A percentile compares a stretch with the other conserved stretches of the same genome.
phyloP scores from a whole-genome alignment of 2,113 vertebrate species.

The Passer domesticus region DNA sequence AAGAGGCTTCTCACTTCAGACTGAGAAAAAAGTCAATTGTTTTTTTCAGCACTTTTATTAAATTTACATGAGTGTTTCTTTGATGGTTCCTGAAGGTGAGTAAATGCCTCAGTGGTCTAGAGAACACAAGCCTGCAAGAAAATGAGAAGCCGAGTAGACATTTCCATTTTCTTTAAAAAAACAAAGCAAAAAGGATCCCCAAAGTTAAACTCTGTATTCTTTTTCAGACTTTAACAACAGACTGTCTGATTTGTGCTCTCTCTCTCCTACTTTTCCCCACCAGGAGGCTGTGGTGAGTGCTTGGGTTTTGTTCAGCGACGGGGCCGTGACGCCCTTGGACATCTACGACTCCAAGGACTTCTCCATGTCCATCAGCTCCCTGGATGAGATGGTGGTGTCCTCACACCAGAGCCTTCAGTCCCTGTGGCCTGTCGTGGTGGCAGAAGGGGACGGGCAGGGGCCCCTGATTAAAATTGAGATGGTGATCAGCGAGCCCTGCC shows the following conservation, averaged over 20 bases:
- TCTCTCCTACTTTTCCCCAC: not conserved
- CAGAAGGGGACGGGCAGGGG: conserved; percentile 91
- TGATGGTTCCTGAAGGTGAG: not conserved
- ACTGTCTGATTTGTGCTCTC: not conserved
- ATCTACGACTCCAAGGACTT: conserved; percentile 95
- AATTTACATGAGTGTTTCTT: not conserved
- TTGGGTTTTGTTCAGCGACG: conserved; percentile 95
- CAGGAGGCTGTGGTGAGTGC: conserved; percentile 91
- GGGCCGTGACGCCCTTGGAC: conserved; percentile 89
- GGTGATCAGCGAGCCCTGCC: conserved; percentile 92
- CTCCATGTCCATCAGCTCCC: conserved; percentile 81
- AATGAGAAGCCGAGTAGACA: not conserved
- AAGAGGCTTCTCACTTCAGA: not conserved
- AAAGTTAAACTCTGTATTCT: not conserved
- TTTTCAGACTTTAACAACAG: not conserved
- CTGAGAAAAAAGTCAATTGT: not conserved
- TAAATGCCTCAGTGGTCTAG: not conserved
- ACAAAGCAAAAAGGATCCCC: not conserved
- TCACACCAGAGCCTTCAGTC: conserved; percentile 77
- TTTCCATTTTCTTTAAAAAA: not conserved
- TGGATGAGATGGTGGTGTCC: conserved; percentile 90
- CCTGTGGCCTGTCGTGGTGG: conserved; percentile 83
- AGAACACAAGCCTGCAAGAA: not conserved
- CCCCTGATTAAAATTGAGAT: conserved; percentile 89
- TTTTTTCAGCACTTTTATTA: not conserved